Base-by-base conservation (phyloP, 1,140 invertebrate species). In the Cecropterus lyciades region DNA sequence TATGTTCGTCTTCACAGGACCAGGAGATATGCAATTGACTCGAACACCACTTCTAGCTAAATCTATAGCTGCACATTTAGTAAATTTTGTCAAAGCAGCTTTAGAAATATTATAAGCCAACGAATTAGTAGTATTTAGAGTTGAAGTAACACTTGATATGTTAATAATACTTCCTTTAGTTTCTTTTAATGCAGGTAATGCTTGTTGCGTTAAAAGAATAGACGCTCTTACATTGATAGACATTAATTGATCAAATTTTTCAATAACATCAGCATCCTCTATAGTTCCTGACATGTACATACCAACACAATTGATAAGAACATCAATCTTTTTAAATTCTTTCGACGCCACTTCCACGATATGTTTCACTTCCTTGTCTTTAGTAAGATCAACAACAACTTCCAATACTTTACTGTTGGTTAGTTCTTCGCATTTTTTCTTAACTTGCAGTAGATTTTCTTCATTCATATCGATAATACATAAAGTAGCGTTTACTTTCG, bases 11-110 rank as follows among this genome's bases (percentile, higher is more conserved):
- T 73, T 70, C 1, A 73, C 68, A 13, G 49, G 45, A 17, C 75
- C 76, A 0, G 77, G 75, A 3, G 65, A 64, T n/a, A 82, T 59
- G 11, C 49, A 67, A 60, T 84, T 84, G 0, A 80, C 72, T 62
- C 81, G 70, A 4, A 81, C 71, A 9, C 77, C 72, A 42, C 69
- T 42, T 10, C 33, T 8, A n/a, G 73, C 74, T 42, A 81, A 30
- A 6, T 81, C 76, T 7, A 69, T 48, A 27, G 80, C 80, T 10
- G 64, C 48, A 51, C 65, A 60, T 37, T 68, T 75, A 0, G 76
- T 77, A 15, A 83, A 80, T 33, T 70, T 67, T 2, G 15, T 42
- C 4, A n/a, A n/a, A n/a, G n/a, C n/a, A n/a, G n/a, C n/a, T n/a
- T n/a, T n/a, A n/a, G n/a, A n/a, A n/a, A n/a, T 71, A 17, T 48